Evolutionary conservation across 1,140 invertebrate genomes (phyloP).

Genomic region (Philotrypesis tridentata): DNA sequence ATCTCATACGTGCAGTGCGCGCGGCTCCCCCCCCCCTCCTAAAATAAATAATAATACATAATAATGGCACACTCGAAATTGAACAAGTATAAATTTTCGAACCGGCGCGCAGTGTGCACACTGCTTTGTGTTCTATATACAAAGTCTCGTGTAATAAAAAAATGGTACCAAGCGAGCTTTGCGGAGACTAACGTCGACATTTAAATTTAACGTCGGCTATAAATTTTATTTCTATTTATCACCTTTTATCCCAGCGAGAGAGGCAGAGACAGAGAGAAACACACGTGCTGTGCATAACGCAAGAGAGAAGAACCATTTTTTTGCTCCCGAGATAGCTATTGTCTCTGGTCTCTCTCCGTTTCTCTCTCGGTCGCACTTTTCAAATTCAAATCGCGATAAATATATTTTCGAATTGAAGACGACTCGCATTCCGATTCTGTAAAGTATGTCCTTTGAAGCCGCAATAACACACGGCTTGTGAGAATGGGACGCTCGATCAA

Average conservation of each 20-base stretch:
- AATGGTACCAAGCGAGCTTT: no score
- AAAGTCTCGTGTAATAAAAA: no score
- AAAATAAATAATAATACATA: conserved; percentile 12
- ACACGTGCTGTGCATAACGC: neutral
- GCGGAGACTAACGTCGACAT: conserved; percentile 6
- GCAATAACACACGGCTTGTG: neutral
- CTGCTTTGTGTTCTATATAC: no score
- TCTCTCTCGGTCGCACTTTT: no score
- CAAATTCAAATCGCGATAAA: no score
- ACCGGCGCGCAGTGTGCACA: no score
- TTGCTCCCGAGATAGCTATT: no score
- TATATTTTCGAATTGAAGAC: no score
- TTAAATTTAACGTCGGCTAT: conserved; percentile 11
- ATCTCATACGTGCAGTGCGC: neutral
- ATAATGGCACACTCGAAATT: neutral
- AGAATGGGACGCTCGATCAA: neutral
- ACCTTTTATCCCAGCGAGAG: neutral
- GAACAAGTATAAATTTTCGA: conserved; percentile 2
- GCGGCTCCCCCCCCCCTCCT: neutral
- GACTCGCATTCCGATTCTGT: no score
- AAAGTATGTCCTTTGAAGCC: no score
- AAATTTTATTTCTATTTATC: conserved; percentile 42
- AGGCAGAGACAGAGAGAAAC: no score
- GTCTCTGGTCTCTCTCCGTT: no score
- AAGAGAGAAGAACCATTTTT: conserved; percentile 7